phyloP scores from a whole-genome alignment of 2,888 invertebrate genomes.

The Chaitophorus viminalis region DNA sequence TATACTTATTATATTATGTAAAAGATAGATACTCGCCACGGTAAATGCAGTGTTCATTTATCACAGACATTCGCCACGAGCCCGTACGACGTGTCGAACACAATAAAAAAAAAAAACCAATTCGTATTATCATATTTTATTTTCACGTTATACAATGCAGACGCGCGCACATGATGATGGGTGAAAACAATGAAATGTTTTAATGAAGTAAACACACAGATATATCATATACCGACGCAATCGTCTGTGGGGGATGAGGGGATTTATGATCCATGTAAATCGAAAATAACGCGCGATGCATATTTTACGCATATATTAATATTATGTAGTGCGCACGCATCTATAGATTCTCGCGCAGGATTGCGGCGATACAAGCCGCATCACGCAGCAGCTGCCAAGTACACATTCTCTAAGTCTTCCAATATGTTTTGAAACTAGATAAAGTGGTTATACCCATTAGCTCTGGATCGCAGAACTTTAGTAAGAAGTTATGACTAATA shows the following conservation, averaged over 20 bases:
- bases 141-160: neutral
- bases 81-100: constrained; percentile 14
- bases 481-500: neutral
- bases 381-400: neutral
- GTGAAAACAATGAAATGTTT: constrained; percentile 36
- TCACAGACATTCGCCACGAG: constrained; percentile 53
- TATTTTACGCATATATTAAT: neutral
- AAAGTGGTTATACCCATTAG: too few species aligned
- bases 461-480: too few species aligned
- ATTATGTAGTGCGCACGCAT: neutral
- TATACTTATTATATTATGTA: neutral
- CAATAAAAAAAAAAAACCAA: neutral
- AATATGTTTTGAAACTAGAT: too few species aligned
- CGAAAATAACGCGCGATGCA: neutral
- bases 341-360: neutral
- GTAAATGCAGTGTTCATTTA: constrained; percentile 25
- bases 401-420: too few species aligned
- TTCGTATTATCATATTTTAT: neutral
- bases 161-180: neutral
- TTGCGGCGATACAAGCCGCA: neutral
- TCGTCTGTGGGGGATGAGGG: neutral
- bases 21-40: neutral
- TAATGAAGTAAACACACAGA: constrained; percentile 9
- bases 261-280: constrained; percentile 51
- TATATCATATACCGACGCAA: neutral